A percentile compares a stretch with the other conserved stretches of the same genome.
Evolutionary conservation across 1,140 invertebrate genomes (phyloP).

Genomic region (Stegodyphus dumicola): DNA sequence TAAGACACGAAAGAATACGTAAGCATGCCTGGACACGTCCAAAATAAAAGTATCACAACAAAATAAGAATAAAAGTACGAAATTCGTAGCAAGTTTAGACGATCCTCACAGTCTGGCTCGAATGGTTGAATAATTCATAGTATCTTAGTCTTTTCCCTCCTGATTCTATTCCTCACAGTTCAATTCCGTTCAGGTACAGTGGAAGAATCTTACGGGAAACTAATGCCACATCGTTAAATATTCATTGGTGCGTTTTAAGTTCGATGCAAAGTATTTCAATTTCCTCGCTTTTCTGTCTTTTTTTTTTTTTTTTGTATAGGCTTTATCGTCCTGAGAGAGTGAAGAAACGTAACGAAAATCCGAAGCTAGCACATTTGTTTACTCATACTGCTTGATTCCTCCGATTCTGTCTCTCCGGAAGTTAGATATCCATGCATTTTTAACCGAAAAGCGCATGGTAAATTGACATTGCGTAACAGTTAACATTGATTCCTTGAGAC

Average conservation of each 20-base stretch:
- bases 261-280: constrained; percentile 35
- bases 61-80: no score
- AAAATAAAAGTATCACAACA: not conserved
- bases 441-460: no score
- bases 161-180: constrained; percentile 12
- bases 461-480: no score
- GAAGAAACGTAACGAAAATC: no score
- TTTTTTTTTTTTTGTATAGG: not conserved
- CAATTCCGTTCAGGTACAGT: not conserved
- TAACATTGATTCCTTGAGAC: no score
- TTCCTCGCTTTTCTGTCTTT: not conserved
- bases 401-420: no score
- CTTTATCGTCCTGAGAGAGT: no score
- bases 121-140: constrained; percentile 33
- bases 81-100: constrained; percentile 6
- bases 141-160: not conserved
- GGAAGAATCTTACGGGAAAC: constrained; percentile 17
- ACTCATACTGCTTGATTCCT: no score
- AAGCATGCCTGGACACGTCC: not conserved
- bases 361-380: no score
- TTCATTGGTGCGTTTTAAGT: constrained; percentile 33
- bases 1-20: not conserved
- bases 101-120: not conserved
- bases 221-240: constrained; percentile 42
- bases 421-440: no score